Percentiles rank a stretch among this genome's conserved stretches.
Conservation (phyloP, 92 coral and sea anemone genomes). For the Porites evermanni region DNA sequence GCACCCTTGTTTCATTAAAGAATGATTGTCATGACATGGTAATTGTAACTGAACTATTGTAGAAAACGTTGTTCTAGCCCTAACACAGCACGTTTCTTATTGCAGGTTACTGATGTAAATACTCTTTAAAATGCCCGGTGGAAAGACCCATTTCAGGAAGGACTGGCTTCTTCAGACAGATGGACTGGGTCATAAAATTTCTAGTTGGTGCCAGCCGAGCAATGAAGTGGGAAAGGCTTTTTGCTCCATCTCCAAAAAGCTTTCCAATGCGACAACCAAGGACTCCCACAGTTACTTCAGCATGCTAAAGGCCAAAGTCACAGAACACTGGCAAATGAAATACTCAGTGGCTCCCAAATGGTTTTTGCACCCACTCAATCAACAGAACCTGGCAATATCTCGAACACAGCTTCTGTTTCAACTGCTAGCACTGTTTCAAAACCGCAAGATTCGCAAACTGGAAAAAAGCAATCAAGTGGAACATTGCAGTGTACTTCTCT, state of each 20-base stretch:
- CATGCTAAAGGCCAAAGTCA: too few species aligned
- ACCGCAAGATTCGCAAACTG: conserved; percentile 19
- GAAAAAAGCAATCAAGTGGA: conserved; percentile 37
- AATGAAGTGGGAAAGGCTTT: conserved; percentile 31
- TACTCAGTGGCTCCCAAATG: neutral
- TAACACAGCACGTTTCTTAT: too few species aligned
- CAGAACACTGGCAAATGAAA: too few species aligned
- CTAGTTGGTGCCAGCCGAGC: conserved; percentile 53
- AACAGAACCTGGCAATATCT: neutral
- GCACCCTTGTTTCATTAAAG: too few species aligned
- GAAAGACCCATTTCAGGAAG: too few species aligned
- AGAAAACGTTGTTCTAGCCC: too few species aligned
- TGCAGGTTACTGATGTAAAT: too few species aligned
- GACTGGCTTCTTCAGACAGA: too few species aligned
- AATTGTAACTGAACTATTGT: too few species aligned
- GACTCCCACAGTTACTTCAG: neutral
- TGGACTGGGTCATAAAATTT: conserved; percentile 10
- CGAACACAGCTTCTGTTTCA: too few species aligned
- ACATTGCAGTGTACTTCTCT: conserved; percentile 46
- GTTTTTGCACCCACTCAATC: conserved; percentile 18
- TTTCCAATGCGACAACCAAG: conserved; percentile 38
- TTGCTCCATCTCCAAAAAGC: conserved; percentile 38
- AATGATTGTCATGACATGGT: too few species aligned
- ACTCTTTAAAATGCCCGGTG: too few species aligned
- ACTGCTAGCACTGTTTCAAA: neutral